Evolutionary conservation across 2,797 vertebrate species (phyloP).

Genomic region (Acrocephalus scirpaceus): DNA sequence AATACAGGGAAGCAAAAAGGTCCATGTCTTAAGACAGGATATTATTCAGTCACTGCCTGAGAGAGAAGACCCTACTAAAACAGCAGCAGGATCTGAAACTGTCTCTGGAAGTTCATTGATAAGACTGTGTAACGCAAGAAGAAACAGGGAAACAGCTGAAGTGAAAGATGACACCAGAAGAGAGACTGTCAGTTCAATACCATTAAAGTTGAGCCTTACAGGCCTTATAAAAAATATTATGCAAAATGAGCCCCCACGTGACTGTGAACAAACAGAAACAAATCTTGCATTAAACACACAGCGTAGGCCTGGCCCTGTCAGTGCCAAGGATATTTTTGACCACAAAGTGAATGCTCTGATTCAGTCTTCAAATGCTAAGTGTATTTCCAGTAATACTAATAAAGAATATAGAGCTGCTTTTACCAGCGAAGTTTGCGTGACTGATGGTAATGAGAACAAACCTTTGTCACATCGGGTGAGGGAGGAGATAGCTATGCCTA

Average conservation of each 20-base stretch:
- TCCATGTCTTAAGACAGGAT: neutral
- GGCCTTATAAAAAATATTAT: conserved; percentile 40
- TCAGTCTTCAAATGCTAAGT: conserved; percentile 2
- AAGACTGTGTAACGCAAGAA: neutral
- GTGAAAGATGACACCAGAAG: neutral
- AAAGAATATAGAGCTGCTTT: conserved; percentile 13
- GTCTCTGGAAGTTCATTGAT: conserved; percentile 1
- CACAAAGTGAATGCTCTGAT: neutral
- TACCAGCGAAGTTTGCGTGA: neutral
- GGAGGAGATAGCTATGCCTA: neutral
- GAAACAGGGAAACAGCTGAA: neutral
- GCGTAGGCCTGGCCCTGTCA: conserved; percentile 61
- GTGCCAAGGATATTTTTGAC: conserved; percentile 57
- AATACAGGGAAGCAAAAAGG: neutral
- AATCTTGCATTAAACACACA: conserved; percentile 56
- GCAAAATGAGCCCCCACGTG: conserved; percentile 1
- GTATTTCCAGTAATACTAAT: conserved; percentile 33
- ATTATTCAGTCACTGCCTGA: neutral
- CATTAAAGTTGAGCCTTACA: conserved; percentile 54
- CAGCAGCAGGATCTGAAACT: neutral
- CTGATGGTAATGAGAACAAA: conserved; percentile 26
- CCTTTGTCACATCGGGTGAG: neutral
- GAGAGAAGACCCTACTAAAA: conserved; percentile 19
- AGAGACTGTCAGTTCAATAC: conserved; percentile 2
- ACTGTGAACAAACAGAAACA: conserved; percentile 21